Base-by-base conservation (phyloP, 2,113 vertebrate genomes). In the Heterotis niloticus region DNA sequence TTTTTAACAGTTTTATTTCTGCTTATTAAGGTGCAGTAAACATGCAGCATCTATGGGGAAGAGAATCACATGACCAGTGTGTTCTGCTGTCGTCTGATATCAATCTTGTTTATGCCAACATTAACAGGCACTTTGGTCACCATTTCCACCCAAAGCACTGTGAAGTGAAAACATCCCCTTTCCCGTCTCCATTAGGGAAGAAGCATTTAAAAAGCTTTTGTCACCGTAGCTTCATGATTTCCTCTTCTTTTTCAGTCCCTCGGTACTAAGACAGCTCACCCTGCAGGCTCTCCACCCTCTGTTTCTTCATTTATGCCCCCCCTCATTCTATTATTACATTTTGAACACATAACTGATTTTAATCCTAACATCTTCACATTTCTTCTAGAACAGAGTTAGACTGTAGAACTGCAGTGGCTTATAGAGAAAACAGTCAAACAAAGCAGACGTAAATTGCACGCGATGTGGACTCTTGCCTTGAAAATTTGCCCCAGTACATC, bases 121-220 rank as follows among this genome's bases (percentile, higher is more conserved):
- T 68, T 56, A 69, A 68, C 29, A 23, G 51, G 12, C 11, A 34
- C n/a, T 54, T 2, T 18, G 67, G 57, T 9, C 57, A 59, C 12
- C 10, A 12, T 10, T 12, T 17, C 64, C 5, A 73, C 10, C 71
- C 71, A 23, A 52, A 56, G 52, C 51, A n/a, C 51, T 56, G 13
- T 20, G 20, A n/a, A 51, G 18, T 52, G 18, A 71, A 71, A 70
- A 71, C 10, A 17, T 44, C 1, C 10, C 17, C 13, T 7, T 7
- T 7, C 7, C 7, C 34, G 34, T 44, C 34, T 7, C 7, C 34
- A 57, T 59, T 74, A 24, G 18, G n/a, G n/a, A 28, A 17, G 14
- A 74, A 28, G 72, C 20, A 0, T 74, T 74, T 52, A 29, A 64
- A 54, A 77, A 66, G n/a, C 18, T 64, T 67, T 77, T 54, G 54